These are phyloP conservation scores for Pseudochirops corinnae DNA, from an alignment of 2,797 vertebrate species.

Conservation along the genomic window DNA sequence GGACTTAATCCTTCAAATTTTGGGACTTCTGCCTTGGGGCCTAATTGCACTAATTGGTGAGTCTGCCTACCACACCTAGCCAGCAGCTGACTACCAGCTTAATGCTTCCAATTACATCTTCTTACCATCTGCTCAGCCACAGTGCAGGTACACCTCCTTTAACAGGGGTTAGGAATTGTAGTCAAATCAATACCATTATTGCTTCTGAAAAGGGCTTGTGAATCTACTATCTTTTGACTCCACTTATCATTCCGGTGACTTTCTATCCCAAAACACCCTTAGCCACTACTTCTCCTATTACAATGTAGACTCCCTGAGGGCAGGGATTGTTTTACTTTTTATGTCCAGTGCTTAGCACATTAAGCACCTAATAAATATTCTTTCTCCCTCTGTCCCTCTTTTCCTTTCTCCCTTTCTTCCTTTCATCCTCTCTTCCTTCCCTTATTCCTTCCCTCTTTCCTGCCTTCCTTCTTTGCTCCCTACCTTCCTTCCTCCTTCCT, in stretches of 20 bases:
- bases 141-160: neutral
- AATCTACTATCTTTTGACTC: neutral
- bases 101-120: neutral
- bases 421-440: neutral
- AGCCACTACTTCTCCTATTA: neutral
- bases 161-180: neutral
- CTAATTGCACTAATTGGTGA: neutral
- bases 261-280: neutral
- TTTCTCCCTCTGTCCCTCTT: neutral
- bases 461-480: too few species aligned
- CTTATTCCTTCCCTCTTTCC: too few species aligned
- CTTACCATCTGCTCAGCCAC: neutral
- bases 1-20: neutral
- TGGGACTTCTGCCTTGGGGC: neutral
- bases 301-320: neutral
- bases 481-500: neutral
- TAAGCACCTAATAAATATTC: too few species aligned
- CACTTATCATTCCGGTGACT: neutral
- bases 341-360: neutral
- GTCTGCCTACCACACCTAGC: neutral
- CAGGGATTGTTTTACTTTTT: neutral
- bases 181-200: neutral
- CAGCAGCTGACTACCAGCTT: neutral
- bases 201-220: neutral
- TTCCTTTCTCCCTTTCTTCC: too few species aligned